Evolutionary conservation across 2,797 vertebrate species (phyloP).

Genomic region (Serranus cabrilla): DNA sequence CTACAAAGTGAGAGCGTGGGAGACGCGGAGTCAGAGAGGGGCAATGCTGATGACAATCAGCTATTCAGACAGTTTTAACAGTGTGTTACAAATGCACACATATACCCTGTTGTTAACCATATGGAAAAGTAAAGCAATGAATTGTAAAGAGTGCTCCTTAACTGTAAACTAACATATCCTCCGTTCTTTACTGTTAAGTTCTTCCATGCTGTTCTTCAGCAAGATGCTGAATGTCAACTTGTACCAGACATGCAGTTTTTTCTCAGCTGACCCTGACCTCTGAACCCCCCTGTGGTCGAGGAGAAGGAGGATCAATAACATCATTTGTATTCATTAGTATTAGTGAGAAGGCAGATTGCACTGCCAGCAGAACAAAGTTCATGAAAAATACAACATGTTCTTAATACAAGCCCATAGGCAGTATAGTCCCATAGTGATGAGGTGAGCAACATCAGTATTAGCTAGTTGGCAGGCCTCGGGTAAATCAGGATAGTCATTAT

Average conservation of each 20-base stretch:
- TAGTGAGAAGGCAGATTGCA: conserved; percentile 2
- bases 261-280: conserved; percentile 27
- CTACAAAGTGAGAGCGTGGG: conserved; percentile 12
- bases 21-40: conserved; percentile 15
- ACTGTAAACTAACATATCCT: not conserved
- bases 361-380: conserved; percentile 5
- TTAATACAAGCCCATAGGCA: not conserved
- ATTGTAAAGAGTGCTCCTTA: not conserved
- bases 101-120: too few species aligned
- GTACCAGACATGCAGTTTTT: not conserved
- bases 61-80: conserved; percentile 12
- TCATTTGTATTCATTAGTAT: conserved; percentile 38
- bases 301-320: conserved; percentile 21
- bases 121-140: not conserved
- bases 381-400: conserved; percentile 4
- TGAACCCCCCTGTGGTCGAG: not conserved
- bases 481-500: not conserved
- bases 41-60: conserved; percentile 8
- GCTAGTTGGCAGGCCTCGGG: not conserved
- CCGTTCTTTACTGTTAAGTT: not conserved
- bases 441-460: not conserved
- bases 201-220: conserved; percentile 7
- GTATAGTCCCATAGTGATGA: not conserved
- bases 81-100: not conserved
- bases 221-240: conserved; percentile 3